Evolutionary conservation across 1,140 invertebrate species (phyloP), one percentile per base, ranked within the genome.

Genomic region (Procambarus virginalis): DNA sequence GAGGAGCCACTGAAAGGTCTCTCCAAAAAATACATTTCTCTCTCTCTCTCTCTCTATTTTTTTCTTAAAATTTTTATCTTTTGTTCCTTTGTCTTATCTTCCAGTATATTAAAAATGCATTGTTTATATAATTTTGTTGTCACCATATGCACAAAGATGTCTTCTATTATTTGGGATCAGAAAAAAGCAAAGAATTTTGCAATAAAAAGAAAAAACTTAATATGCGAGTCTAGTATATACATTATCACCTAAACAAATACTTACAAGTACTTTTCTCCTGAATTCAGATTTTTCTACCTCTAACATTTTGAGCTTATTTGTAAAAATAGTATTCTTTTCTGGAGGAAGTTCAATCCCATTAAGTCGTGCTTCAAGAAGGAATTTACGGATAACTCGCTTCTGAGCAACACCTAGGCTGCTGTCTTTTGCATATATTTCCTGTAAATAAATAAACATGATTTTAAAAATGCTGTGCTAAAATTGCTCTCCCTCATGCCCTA

Each of bases 361-460:
- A n/a, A 94, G 85, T n/a, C 92, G 90, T 80, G 91, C 93, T 92
- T 94, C 94, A n/a, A 94, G 86, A 22, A 95, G 82, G 91, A 94
- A 94, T 91, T 94, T 94, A 60, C 94, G 93, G 9, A 94, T 92
- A 58, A 95, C 84, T 45, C 94, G 92, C 60, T 91, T 89, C 92
- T 95, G 94, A 55, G 90, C 84, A 75, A 93, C 93, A 81, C 91
- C 93, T 68, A 94, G 92, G 34, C 92, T 92, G 17, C 91, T 81
- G 83, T 92, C 81, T 70, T 94, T 92, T 22, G 93, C 92, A 91
- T 94, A 93, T 2, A 94, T 84, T 92, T 94, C 93, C 94, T 94
- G 89, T 55, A 92, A 64, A 51, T 3, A 17, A 34, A 34, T 51
- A 75, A 55, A 58, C 8, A 48, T 58, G 51, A 46, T 55, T 49